Base-by-base conservation (phyloP, 2,797 vertebrate genomes). In the Lophura swinhoii region DNA sequence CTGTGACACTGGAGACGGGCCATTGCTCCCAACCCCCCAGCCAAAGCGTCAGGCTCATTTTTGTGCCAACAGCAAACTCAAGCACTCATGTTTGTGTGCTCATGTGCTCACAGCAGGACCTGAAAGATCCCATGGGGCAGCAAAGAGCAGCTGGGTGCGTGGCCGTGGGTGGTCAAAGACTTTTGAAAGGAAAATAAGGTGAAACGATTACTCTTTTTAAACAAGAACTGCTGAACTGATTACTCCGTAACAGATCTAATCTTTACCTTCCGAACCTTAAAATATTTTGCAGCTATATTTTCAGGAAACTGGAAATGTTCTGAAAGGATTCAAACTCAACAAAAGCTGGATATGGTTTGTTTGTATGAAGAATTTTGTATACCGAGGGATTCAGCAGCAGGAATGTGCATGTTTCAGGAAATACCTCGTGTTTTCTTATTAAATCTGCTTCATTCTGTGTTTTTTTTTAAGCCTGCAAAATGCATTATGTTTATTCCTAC, bases 261-360 rank as follows among this genome's bases (percentile, higher is more conserved):
- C 39, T 39, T 78, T 29, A 55, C 18, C 64, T 88, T 22, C 46
- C 37, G 24, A 53, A 28, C 81, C 74, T 48, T 9, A 37, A 64
- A 23, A 14, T 14, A 51, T 67, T 84, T 76, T 63, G 56, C 87
- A 74, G 26, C 0, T 1, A 39, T 60, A 77, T 82, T 89, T 87
- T 74, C 95, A 91, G 91, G 95, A 96, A 95, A 92, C 92, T 93
- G 73, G 79, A 81, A 93, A 67, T 66, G 37, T 70, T 92, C 87
- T 91, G 70, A 51, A 92, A 88, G 39, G 62, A 63, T 44, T 86
- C 82, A 78, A 91, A 67, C 70, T 39, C 92, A 63, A 96, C 91
- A 93, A 96, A 96, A 95, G 83, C 96, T 95, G 96, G 94, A 94
- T 95, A 88, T 93, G 85, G 70, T 88, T 96, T 96, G 92, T 96